Conservation (phyloP, 2,888 invertebrate species). For the Lampropteryx suffumata region DNA sequence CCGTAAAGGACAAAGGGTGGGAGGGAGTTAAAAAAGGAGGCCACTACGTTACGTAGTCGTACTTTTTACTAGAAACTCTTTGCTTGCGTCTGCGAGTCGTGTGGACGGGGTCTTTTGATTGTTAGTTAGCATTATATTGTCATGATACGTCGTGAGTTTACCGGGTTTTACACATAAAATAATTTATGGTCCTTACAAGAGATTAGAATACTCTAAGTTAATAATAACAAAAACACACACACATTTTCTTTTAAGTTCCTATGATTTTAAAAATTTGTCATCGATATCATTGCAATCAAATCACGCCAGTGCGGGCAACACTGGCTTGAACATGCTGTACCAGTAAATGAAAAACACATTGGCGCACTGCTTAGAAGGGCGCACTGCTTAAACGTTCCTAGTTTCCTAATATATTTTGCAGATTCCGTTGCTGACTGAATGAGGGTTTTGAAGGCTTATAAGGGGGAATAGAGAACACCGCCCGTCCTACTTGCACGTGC, state of each 20-base stretch:
- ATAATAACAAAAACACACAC: too few species aligned
- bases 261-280: too few species aligned
- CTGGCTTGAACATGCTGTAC: too few species aligned
- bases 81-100: conserved; percentile 14
- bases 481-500: conserved; percentile 54
- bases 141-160: neutral
- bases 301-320: too few species aligned
- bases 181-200: too few species aligned
- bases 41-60: conserved; percentile 53
- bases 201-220: too few species aligned
- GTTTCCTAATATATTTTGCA: too few species aligned
- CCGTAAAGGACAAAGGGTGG: conserved; percentile 36
- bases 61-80: conserved; percentile 39
- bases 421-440: conserved; percentile 29
- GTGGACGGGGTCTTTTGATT: conserved; percentile 13
- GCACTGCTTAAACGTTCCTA: too few species aligned
- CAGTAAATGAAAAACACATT: too few species aligned
- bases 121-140: neutral
- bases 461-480: conserved; percentile 43
- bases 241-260: too few species aligned
- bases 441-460: conserved; percentile 31
- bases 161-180: conserved; percentile 7
- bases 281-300: too few species aligned
- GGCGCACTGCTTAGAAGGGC: too few species aligned
- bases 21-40: conserved; percentile 57